phyloP scores from a whole-genome alignment of 2,888 invertebrate species.

The Coecobrya sp. region DNA sequence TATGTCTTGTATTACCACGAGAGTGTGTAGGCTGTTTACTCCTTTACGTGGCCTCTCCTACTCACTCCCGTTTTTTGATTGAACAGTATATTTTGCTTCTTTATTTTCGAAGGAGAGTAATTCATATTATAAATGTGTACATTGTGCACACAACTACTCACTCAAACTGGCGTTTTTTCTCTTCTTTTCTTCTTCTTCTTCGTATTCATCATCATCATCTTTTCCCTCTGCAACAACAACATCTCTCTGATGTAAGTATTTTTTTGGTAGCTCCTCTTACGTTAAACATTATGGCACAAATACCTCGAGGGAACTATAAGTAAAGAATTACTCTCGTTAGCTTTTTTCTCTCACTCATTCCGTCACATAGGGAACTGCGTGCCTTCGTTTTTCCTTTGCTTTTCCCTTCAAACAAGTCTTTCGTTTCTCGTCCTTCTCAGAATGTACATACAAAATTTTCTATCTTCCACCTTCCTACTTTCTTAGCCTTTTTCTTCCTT shows the following conservation, averaged over 20 bases:
- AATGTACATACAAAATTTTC: conserved; percentile 29
- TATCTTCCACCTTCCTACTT: conserved; percentile 17
- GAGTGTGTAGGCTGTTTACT: conserved; percentile 2
- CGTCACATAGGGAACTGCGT: conserved; percentile 46
- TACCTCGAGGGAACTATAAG: conserved; percentile 81
- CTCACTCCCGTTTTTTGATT: conserved; percentile 58
- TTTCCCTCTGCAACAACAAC: conserved; percentile 11
- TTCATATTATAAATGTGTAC: conserved; percentile 73
- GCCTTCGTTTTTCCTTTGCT: conserved; percentile 12
- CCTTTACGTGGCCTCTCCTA: neutral
- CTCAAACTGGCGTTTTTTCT: conserved; percentile 40
- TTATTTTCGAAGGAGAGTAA: conserved; percentile 63
- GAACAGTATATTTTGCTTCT: conserved; percentile 36
- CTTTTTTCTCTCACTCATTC: conserved; percentile 74
- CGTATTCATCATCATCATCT: neutral
- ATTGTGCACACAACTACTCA: conserved; percentile 28
- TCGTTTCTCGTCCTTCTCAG: conserved; percentile 19
- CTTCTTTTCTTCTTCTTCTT: conserved; percentile 1
- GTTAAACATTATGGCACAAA: conserved; percentile 77
- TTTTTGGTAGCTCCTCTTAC: conserved; percentile 58
- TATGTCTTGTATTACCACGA: neutral
- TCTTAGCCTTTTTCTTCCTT: conserved; percentile 47
- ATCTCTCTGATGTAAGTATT: conserved; percentile 34
- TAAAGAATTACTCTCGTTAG: conserved; percentile 82
- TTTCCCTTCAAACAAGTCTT: conserved; percentile 43